Evolutionary conservation across 2,888 invertebrate genomes (phyloP).

Genomic region (Panorpa germanica): DNA sequence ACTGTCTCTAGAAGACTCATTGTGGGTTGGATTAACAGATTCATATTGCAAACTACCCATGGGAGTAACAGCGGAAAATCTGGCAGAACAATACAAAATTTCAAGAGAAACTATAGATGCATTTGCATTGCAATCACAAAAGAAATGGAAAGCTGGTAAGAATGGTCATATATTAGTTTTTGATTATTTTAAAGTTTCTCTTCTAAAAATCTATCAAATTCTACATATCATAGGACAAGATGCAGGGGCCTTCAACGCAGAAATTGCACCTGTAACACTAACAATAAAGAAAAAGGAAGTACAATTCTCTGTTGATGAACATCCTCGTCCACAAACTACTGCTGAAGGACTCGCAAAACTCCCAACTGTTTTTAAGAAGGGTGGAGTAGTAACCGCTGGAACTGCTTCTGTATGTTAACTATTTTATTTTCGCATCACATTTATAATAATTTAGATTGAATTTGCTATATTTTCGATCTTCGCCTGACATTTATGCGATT

Average conservation of each 20-base stretch:
- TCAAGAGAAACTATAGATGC: conserved; percentile 68
- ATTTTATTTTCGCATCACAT: conserved; percentile 4
- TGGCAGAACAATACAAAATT: conserved; percentile 69
- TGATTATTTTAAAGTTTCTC: conserved; percentile 1
- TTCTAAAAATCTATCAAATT: conserved; percentile 2
- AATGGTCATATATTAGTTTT: conserved; percentile 9
- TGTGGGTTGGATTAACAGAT: conserved; percentile 83
- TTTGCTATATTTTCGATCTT: too few relatives aligned
- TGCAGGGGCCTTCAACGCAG: conserved; percentile 73
- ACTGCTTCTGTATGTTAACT: conserved; percentile 61
- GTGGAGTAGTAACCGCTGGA: conserved; percentile 87
- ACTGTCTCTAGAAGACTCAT: conserved; percentile 64
- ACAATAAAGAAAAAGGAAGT: conserved; percentile 69
- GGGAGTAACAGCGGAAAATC: conserved; percentile 90
- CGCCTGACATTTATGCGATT: not conserved
- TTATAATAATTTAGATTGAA: conserved; percentile 8
- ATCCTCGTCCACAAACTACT: conserved; percentile 79
- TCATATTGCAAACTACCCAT: conserved; percentile 80
- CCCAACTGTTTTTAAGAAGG: conserved; percentile 80
- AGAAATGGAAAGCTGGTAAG: conserved; percentile 67
- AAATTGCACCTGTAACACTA: conserved; percentile 70
- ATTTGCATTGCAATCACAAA: conserved; percentile 72
- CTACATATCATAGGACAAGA: conserved; percentile 45
- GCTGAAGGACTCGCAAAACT: conserved; percentile 71
- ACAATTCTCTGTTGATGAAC: conserved; percentile 74